Conservation (phyloP, 2,888 invertebrate genomes). For the Cephus pygmeus region DNA sequence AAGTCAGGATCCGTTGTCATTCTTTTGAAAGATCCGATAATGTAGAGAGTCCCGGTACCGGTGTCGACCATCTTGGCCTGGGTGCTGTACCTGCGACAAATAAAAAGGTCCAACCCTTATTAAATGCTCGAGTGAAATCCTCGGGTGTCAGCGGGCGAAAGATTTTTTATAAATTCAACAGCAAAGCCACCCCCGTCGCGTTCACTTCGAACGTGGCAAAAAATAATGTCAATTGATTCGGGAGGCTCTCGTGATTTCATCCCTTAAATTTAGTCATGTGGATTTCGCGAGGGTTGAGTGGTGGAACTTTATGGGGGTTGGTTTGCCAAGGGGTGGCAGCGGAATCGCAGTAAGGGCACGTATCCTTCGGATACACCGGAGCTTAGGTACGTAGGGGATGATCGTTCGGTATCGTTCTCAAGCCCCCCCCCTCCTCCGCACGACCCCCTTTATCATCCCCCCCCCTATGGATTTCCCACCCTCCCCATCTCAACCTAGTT, state of each 20-base stretch:
- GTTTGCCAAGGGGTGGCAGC: neutral
- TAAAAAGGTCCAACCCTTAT: constrained; percentile 14
- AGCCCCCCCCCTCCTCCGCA: neutral
- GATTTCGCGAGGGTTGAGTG: neutral
- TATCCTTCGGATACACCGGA: constrained; percentile 9
- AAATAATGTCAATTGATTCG: neutral
- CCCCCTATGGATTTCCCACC: neutral
- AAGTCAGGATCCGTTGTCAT: constrained; percentile 79
- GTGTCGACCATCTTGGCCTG: constrained; percentile 84
- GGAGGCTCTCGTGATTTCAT: neutral
- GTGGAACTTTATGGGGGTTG: too few relatives aligned
- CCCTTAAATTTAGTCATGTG: neutral
- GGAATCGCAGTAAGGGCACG: constrained; percentile 29
- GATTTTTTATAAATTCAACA: neutral
- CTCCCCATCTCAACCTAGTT: neutral
- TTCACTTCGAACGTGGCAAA: neutral
- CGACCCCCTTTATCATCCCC: neutral
- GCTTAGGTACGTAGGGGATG: constrained; percentile 18
- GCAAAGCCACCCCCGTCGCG: neutral
- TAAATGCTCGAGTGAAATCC: neutral
- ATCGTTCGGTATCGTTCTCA: neutral
- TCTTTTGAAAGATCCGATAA: constrained; percentile 83
- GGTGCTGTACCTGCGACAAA: constrained; percentile 74
- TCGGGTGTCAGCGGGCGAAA: too few relatives aligned
- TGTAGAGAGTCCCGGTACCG: constrained; percentile 82